Conservation (phyloP, 30 jellyfish, hydroid and myxozoan genomes). For the Clytia hemisphaerica region DNA sequence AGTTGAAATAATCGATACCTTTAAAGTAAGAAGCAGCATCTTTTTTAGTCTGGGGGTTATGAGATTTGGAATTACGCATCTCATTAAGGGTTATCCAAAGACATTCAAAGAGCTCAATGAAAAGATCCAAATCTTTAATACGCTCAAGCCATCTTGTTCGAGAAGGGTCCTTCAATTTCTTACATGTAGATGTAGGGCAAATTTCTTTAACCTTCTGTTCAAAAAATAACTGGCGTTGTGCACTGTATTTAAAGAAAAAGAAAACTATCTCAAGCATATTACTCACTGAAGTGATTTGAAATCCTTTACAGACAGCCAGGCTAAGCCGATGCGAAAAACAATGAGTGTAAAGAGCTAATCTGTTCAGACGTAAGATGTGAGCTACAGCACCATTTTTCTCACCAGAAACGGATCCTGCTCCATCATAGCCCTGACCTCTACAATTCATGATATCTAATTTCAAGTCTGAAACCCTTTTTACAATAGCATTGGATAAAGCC, state of each 20-base stretch:
- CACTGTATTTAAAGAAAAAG: not conserved
- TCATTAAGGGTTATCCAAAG: too few relatives aligned
- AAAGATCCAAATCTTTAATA: slow-evolving; percentile 36
- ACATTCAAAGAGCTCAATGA: slow-evolving; percentile 28
- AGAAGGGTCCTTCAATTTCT: slow-evolving; percentile 35
- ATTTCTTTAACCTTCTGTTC: not conserved
- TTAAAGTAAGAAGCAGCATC: not conserved
- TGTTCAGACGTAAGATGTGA: not conserved
- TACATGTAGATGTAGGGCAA: slow-evolving; percentile 10
- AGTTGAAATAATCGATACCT: not conserved
- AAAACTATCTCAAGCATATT: slow-evolving; percentile 46
- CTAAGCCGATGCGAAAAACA: slow-evolving; percentile 47
- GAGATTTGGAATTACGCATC: not conserved
- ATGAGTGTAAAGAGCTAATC: slow-evolving; percentile 46
- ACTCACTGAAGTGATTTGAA: slow-evolving; percentile 30
- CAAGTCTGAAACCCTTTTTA: slow-evolving; percentile 14
- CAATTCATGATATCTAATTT: slow-evolving; percentile 30
- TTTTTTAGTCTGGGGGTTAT: slow-evolving; percentile 8
- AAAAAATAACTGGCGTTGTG: slow-evolving; percentile 7
- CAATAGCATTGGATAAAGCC: slow-evolving; percentile 14
- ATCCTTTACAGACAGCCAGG: slow-evolving; percentile 37
- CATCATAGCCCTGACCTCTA: slow-evolving; percentile 75
- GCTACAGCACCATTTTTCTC: slow-evolving; percentile 37
- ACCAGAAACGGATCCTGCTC: slow-evolving; percentile 69
- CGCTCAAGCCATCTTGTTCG: slow-evolving; percentile 64